phyloP scores from a whole-genome alignment of 2,888 invertebrate species.

The Agrochola lychnidis region DNA sequence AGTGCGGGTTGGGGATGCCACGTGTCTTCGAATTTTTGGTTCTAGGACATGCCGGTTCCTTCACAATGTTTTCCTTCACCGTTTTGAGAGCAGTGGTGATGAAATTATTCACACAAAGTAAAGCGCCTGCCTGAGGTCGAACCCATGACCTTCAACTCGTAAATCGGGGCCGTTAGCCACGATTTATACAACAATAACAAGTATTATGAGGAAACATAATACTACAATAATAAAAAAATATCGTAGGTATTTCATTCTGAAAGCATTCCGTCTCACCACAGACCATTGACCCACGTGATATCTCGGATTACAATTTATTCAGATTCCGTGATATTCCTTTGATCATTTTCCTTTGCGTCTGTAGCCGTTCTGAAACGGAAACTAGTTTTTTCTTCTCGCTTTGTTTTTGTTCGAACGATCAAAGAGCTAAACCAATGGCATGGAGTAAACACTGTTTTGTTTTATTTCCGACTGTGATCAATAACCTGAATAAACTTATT shows the following conservation, averaged over 20 bases:
- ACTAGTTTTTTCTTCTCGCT: conserved; percentile 7
- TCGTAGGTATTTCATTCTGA: conserved; percentile 6
- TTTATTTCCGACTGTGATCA: background rate
- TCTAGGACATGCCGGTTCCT: no score
- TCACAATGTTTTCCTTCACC: no score
- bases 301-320: conserved; percentile 36
- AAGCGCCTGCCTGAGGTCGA: no score
- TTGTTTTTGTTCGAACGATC: conserved; percentile 23
- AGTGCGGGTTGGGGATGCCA: no score
- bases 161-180: no score
- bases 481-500: background rate
- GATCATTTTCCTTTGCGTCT: conserved; percentile 30
- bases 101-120: no score
- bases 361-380: conserved; percentile 7
- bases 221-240: no score
- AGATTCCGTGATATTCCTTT: conserved; percentile 31
- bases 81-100: no score
- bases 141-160: no score
- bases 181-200: no score
- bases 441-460: conserved; percentile 10
- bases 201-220: no score
- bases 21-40: no score
- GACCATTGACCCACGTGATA: conserved; percentile 9
- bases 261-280: conserved; percentile 8
- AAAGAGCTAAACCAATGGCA: conserved; percentile 27